Base-by-base conservation (phyloP, 1,140 invertebrate species). In the Popillia japonica region DNA sequence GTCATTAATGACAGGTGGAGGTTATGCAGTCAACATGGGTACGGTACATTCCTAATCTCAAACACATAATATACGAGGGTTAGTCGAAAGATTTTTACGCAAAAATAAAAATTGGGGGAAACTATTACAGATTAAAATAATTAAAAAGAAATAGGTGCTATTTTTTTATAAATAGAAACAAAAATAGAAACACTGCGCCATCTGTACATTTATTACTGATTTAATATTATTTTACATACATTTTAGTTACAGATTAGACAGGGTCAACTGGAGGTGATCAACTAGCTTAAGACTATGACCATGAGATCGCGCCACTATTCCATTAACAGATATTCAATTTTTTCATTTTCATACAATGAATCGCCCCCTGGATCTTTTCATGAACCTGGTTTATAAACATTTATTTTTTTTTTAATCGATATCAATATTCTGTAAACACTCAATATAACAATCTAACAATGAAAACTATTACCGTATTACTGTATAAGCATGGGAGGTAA, bases 291-390 rank as follows among this genome's bases (percentile, higher is more conserved):
- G 17, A 64, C n/a, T 22, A 22, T 27, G 23, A 64, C 61, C 61
- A 64, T 64, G n/a, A 64, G 61, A 64, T 64, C 23, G 61, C 61
- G 61, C 61, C 61, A 64, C 61, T 64, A 64, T 64, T 27, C 10
- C 4, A 23, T 64, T 20, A 64, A 22, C 22, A 64, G 10, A 64
- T 23, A 10, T 23, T 4, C 10, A 59, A 64, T 64, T 7, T 64
- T 22, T 27, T 9, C 11, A n/a, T n/a, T 23, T 22, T 20, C 17
- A 64, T 64, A 0, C 22, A 27, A 64, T 17, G 17, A 9, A 64
- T 22, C n/a, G n/a, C n/a, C n/a, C n/a, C n/a, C n/a, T n/a, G n/a
- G n/a, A 8, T 64, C 17, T 64, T 64, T 64, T 64, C 22, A 20
- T 64, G 6, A 23, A 4, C 22, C 22, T 64, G 9, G 22, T 20